Percentiles rank a stretch among this genome's conserved stretches.
Evolutionary conservation across 2,888 invertebrate species (phyloP).

Genomic region (Apotomis turbidana): DNA sequence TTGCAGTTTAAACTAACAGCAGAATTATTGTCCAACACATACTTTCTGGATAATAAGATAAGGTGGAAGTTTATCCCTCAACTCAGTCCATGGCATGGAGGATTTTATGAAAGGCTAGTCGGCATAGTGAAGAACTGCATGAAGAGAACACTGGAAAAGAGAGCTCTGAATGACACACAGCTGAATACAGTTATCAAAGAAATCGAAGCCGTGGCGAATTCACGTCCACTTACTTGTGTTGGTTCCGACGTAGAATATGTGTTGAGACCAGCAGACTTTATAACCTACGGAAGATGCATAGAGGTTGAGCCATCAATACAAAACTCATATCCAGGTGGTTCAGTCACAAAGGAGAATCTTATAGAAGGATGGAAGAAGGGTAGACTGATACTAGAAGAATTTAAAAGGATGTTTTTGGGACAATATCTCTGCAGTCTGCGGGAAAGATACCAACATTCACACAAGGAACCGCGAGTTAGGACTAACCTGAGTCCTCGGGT

Average conservation of each 20-base stretch:
- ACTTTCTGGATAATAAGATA: background rate
- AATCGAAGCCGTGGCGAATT: background rate
- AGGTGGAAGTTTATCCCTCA: conserved; percentile 13
- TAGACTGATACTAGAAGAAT: background rate
- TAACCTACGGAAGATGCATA: background rate
- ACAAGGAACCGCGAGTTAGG: conserved; percentile 18
- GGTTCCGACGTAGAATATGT: background rate
- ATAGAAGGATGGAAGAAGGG: conserved; percentile 6
- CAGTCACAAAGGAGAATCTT: background rate
- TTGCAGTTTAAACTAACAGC: conserved; percentile 4
- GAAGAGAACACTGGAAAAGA: background rate
- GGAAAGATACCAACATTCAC: conserved; percentile 26
- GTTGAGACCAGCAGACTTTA: background rate
- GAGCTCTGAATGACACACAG: background rate
- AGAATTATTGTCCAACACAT: background rate
- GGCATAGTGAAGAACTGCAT: background rate
- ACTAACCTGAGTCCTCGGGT: background rate
- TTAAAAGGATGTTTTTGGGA: conserved; percentile 1
- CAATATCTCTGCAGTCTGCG: conserved; percentile 24
- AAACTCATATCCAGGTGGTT: background rate
- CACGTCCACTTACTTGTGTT: conserved; percentile 11
- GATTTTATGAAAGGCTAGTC: background rate
- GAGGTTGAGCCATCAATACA: background rate
- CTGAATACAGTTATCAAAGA: background rate
- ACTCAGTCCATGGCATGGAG: conserved; percentile 7